These are phyloP conservation scores for Jacana jacana DNA, from an alignment of 2,113 vertebrate genomes.

Conservation along the genomic window DNA sequence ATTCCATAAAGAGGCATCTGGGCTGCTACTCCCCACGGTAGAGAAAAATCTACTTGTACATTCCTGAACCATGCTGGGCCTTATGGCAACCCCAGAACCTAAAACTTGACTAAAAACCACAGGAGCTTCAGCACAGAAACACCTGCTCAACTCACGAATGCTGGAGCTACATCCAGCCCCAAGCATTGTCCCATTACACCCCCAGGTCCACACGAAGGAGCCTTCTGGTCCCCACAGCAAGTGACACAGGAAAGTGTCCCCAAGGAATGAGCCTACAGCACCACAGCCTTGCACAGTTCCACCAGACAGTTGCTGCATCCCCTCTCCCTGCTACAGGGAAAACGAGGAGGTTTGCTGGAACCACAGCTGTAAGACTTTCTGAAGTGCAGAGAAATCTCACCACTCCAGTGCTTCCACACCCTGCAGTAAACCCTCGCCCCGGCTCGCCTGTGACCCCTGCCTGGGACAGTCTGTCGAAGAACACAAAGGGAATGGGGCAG, in stretches of 20 bases:
- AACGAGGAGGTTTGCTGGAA: not conserved
- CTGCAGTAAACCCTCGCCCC: not conserved
- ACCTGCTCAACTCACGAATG: not conserved
- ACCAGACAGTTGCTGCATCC: not conserved
- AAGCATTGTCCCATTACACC: not conserved
- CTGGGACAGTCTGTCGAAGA: not conserved
- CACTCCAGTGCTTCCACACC: not conserved
- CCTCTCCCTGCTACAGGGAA: not conserved
- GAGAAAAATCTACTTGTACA: not conserved
- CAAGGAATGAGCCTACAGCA: not conserved
- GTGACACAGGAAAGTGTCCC: not conserved
- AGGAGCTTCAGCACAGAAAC: not conserved
- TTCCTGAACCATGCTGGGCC: constrained; percentile 29
- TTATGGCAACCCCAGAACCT: not conserved
- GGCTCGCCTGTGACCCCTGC: not conserved
- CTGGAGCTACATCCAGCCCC: not conserved
- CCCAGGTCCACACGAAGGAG: not conserved
- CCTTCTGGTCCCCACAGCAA: not conserved
- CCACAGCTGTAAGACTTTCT: accelerated
- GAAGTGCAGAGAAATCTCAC: not conserved
- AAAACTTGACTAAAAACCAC: not conserved
- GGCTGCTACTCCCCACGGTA: not conserved
- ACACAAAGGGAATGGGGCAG: not conserved
- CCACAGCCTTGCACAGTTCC: not conserved
- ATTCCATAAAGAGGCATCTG: not conserved